Percentiles rank a stretch among this genome's conserved stretches.
phyloP scores from a whole-genome alignment of 2,113 vertebrate genomes.

The Pseudonaja textilis region DNA sequence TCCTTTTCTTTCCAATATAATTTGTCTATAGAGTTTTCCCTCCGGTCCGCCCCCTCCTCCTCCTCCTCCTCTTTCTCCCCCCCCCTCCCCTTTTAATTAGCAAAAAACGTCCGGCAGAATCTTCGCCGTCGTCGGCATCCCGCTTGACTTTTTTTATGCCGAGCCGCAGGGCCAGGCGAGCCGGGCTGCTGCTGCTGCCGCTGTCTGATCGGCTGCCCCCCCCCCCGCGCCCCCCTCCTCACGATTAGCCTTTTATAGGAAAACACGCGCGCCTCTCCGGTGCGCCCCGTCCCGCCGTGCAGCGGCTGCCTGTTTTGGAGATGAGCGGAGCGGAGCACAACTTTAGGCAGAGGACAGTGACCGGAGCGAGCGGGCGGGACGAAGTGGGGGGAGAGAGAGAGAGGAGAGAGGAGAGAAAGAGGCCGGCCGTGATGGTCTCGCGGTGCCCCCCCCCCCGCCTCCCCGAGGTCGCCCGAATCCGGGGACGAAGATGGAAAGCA shows the following conservation, averaged over 20 bases:
- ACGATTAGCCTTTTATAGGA: no score
- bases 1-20: slow-evolving; percentile 4
- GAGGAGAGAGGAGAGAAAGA: no score
- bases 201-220: no score
- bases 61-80: slow-evolving; percentile 37
- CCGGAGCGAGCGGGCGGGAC: fast-evolving
- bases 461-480: slow-evolving; percentile 26
- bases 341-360: neutral
- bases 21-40: neutral
- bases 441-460: neutral
- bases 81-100: slow-evolving; percentile 68
- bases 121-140: no score
- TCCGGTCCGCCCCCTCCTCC: slow-evolving; percentile 63
- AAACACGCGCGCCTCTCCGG: slow-evolving; percentile 45
- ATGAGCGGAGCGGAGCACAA: slow-evolving; percentile 43
- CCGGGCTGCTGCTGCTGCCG: no score
- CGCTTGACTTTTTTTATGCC: no score
- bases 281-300: slow-evolving; percentile 54
- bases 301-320: slow-evolving; percentile 38
- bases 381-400: fast-evolving
- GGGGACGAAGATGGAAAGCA: slow-evolving; percentile 11
- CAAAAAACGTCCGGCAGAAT: slow-evolving; percentile 18
- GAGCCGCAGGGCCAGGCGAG: no score
- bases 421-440: neutral
- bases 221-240: no score